A percentile compares a stretch with the other conserved stretches of the same genome.
Conservation (phyloP, 2,797 vertebrate species). For the Ispidina lecontei region DNA sequence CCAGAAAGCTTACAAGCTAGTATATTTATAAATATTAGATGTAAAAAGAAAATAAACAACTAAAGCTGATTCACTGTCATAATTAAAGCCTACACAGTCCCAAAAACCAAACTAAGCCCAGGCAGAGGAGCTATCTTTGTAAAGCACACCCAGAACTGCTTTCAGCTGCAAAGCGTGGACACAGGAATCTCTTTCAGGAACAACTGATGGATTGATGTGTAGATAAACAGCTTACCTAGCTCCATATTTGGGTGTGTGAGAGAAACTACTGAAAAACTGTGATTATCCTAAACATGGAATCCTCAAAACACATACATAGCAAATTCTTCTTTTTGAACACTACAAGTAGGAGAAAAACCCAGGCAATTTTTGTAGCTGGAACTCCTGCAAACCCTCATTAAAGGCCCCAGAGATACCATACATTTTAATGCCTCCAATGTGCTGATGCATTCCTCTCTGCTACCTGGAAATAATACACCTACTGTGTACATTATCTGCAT, state of each 20-base stretch:
- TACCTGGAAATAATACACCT: conserved; percentile 27
- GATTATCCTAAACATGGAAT: neutral
- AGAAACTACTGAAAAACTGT: neutral
- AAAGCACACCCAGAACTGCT: neutral
- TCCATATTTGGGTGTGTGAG: neutral
- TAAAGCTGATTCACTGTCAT: conserved; percentile 4
- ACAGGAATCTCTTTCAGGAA: neutral
- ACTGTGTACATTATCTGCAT: neutral
- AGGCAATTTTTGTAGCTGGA: neutral
- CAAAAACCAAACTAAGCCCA: conserved; percentile 7
- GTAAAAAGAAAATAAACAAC: conserved; percentile 27
- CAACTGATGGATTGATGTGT: neutral
- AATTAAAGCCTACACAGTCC: neutral
- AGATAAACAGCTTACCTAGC: neutral
- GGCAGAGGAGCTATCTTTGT: neutral
- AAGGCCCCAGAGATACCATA: conserved; percentile 21
- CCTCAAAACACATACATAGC: neutral
- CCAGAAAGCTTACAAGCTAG: conserved; percentile 3
- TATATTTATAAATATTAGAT: conserved; percentile 5
- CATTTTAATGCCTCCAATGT: conserved; percentile 45
- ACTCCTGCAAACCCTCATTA: conserved; percentile 33
- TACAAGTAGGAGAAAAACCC: neutral
- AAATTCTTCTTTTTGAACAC: neutral
- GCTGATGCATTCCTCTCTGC: conserved; percentile 17
- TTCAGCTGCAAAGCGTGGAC: neutral